Evolutionary conservation across 2,888 invertebrate species (phyloP), one percentile per base, ranked within the genome.

Genomic region (Andrena minutula): DNA sequence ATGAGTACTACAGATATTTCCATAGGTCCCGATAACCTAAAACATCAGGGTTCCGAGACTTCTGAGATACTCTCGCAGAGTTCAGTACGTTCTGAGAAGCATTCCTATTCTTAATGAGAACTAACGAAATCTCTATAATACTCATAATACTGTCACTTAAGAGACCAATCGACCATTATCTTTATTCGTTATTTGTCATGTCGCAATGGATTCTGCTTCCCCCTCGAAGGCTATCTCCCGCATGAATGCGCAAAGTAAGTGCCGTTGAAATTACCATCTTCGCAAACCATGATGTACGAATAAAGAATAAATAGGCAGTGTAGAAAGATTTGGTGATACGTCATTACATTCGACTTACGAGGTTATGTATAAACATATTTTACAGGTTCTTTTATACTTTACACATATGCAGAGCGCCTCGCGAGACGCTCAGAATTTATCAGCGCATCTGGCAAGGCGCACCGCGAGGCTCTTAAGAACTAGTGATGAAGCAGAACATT

Each of bases 251-350:
- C 61, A 35, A 83, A 35, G 28, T 77, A 80, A 75, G 83, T 75
- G 83, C 79, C 66, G 77, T 65, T 49, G 51, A 74, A 12, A 63
- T 78, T 41, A 56, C 78, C 60, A 73, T 79, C 75, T 79, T 65
- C 72, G 72, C 78, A 69, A 77, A 76, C 41, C 47, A 63, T 66
- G 35, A 61, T 63, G 63, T 78, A 80, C 49, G 80, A 84, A 73
- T 75, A 76, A 85, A 81, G 86, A 88, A 87, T 85, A 85, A 83
- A 84, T 79, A 88, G 88, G 88, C 88, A 88, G 88, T 88, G 88
- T 79, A 77, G 77, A 66, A 83, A 73, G 76, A 41, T 82, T 79
- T 73, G 49, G 70, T 77, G 71, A 83, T 74, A 85, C 66, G 30
- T 78, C 69, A 75, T 77, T 75, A 75, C 79, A 77, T 76, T 70